phyloP scores from a whole-genome alignment of 1,140 invertebrate genomes.

The Diploscapter pachys region DNA sequence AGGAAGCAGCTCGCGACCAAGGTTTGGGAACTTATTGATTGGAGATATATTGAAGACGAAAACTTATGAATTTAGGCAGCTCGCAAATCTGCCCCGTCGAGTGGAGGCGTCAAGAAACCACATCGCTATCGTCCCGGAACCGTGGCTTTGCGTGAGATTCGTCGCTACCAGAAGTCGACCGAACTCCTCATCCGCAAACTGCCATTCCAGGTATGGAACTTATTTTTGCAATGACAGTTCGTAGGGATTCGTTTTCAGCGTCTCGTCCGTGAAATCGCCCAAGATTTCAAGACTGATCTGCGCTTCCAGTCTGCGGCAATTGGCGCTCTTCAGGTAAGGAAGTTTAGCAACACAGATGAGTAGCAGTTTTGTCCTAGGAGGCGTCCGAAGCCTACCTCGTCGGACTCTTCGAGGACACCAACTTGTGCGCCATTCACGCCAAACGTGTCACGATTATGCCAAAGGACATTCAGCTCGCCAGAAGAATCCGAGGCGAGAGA shows the following conservation, averaged over 20 bases:
- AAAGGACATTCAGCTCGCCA: constrained; percentile 85
- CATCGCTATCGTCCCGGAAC: constrained; percentile 64
- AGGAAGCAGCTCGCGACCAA: constrained; percentile 66
- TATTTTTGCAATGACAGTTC: not conserved
- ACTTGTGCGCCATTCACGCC: constrained; percentile 87
- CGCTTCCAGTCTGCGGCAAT: constrained; percentile 78
- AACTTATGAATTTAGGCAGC: constrained; percentile 62
- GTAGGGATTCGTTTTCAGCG: constrained; percentile 49
- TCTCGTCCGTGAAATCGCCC: constrained; percentile 72
- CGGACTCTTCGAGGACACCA: constrained; percentile 83
- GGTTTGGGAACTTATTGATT: constrained; percentile 16
- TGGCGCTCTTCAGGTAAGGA: constrained; percentile 65
- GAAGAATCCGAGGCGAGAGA: constrained; percentile 70
- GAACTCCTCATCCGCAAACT: constrained; percentile 70
- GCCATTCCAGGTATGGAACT: constrained; percentile 54
- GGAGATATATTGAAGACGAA: not conserved
- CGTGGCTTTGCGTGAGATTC: constrained; percentile 63
- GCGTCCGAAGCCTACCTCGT: constrained; percentile 85
- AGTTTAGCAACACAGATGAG: not conserved
- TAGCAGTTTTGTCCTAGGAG: constrained; percentile 66
- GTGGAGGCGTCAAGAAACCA: constrained; percentile 60
- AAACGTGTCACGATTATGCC: constrained; percentile 93
- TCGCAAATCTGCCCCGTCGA: constrained; percentile 44
- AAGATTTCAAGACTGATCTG: constrained; percentile 74
- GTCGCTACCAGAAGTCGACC: constrained; percentile 69